Evolutionary conservation across 2,113 vertebrate species (phyloP), one percentile per base, ranked within the genome.

Genomic region (Zingel zingel): DNA sequence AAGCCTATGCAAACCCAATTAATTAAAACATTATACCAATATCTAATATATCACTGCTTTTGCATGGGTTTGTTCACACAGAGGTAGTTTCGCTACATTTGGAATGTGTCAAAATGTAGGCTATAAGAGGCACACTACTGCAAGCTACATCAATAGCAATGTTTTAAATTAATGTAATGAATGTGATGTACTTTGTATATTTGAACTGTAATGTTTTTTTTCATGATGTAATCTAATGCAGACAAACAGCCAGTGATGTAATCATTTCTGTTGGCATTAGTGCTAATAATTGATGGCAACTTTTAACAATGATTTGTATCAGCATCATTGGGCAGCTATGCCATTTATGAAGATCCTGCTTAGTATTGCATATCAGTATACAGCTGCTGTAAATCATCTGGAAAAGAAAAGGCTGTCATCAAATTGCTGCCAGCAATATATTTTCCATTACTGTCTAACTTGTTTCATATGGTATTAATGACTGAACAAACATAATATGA

Each of bases 401-500:
- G 69, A 79, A 74, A 89, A 86, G 43, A 83, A 86, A 80, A 81
- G 77, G 1, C 64, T 88, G 74, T 84, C 70, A 90, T 79, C 72
- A 79, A 84, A 79, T 74, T 68, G 25, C 68, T 82, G 76, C 33
- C 70, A 73, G 74, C 45, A 50, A 81, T 91, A 66, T 81, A 88
- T 87, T 77, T 84, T 69, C 58, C 74, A 76, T 86, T 82, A 76
- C 50, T 71, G 79, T 79, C 84, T 84, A 57, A 88, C 75, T 86
- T 65, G 69, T 85, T 85, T 79, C 87, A 91, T 79, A 58, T 88
- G 89, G 81, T 39, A 51, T 64, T 69, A 77, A 87, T 57, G 59
- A 88, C 71, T 68, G 66, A 88, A 63, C 80, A 88, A 88, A 92
- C 84, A 89, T 63, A 59, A 77, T 77, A 78, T 67, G 66, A 72